These are phyloP conservation scores for Hyperoplus immaculatus DNA, from an alignment of 2,797 vertebrate genomes.

Conservation along the genomic window DNA sequence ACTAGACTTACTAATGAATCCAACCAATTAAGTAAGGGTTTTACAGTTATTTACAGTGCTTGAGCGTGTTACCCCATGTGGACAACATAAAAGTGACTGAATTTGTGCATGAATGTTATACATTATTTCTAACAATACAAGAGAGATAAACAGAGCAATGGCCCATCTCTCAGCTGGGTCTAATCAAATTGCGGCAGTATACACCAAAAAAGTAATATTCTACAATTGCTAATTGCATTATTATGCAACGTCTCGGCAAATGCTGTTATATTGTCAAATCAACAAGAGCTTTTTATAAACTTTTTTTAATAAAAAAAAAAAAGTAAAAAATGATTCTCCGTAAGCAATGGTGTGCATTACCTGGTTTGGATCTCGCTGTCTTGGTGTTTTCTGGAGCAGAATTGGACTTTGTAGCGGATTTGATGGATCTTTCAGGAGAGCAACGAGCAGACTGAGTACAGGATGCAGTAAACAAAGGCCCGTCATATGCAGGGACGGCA, in stretches of 20 bases:
- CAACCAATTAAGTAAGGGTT: constrained; percentile 19
- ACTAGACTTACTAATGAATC: constrained; percentile 14
- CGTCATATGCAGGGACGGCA: constrained; percentile 13
- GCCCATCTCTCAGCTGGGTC: constrained; percentile 1
- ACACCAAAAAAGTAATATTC: constrained; percentile 38
- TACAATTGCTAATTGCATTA: constrained; percentile 15
- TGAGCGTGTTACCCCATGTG: constrained; percentile 3
- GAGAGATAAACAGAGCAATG: constrained; percentile 18
- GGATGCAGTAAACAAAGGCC: constrained; percentile 14
- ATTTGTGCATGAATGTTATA: constrained; percentile 10
- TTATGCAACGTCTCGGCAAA: not conserved
- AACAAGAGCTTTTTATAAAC: constrained; percentile 13
- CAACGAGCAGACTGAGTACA: constrained; percentile 19
- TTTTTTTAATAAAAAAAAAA: not conserved
- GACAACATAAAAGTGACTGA: constrained; percentile 8
- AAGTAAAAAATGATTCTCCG: not conserved
- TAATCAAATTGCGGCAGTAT: constrained; percentile 40
- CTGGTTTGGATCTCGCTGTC: constrained; percentile 72
- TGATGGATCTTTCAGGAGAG: constrained; percentile 61
- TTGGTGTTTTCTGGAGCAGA: constrained; percentile 47
- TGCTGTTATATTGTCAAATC: constrained; percentile 19
- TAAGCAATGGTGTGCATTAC: constrained; percentile 63
- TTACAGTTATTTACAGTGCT: constrained; percentile 7
- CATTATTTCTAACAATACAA: constrained; percentile 19
- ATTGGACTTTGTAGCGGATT: constrained; percentile 30